phyloP scores from a whole-genome alignment of 1,140 invertebrate species.

The Pollicipes pollicipes region DNA sequence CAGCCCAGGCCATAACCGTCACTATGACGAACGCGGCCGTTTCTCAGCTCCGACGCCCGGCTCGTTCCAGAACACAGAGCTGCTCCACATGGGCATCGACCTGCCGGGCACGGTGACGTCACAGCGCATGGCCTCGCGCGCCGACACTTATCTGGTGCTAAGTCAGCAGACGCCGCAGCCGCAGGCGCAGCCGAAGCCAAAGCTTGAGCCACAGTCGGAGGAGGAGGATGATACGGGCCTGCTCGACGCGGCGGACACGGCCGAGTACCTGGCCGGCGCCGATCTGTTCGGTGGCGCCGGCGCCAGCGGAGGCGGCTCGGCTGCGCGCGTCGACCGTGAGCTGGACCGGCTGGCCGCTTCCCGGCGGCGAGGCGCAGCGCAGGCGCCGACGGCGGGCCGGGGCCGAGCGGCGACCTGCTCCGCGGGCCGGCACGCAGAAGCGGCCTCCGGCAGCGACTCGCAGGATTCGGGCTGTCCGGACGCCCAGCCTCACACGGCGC shows the following conservation, averaged over 20 bases:
- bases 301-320: background rate
- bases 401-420: too few relatives aligned
- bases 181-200: background rate
- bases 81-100: constrained; percentile 3
- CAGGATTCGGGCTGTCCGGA: too few relatives aligned
- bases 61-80: background rate
- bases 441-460: too few relatives aligned
- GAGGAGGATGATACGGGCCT: background rate
- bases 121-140: background rate
- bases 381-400: too few relatives aligned
- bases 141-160: background rate
- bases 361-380: too few relatives aligned
- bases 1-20: too few relatives aligned
- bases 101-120: background rate
- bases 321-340: background rate
- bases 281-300: background rate
- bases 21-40: too few relatives aligned
- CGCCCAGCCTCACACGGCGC: background rate
- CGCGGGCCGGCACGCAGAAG: too few relatives aligned
- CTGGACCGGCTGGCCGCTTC: background rate
- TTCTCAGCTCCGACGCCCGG: too few relatives aligned
- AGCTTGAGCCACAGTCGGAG: background rate
- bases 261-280: background rate
- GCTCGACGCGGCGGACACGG: background rate
- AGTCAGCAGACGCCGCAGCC: background rate